Percentiles rank a stretch among this genome's conserved stretches.
Evolutionary conservation across 2,888 invertebrate species (phyloP).

Genomic region (Synanthedon myopaeformis): DNA sequence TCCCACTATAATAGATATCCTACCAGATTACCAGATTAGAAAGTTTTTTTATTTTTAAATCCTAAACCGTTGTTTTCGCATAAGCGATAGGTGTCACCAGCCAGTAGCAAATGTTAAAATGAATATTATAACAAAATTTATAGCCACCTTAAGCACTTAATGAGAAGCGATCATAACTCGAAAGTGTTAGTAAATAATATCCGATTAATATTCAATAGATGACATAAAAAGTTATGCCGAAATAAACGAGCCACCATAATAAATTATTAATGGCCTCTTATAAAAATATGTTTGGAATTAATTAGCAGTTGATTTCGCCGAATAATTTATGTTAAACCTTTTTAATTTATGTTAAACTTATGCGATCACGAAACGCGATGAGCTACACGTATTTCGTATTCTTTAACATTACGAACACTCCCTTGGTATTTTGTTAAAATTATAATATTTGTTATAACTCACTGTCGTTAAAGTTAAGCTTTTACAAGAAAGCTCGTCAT

Average conservation of each 20-base stretch:
- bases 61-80: no score
- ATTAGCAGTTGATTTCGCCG: conserved; percentile 16
- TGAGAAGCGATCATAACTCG: conserved; percentile 4
- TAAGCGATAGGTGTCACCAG: no score
- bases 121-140: no score
- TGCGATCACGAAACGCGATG: conserved; percentile 4
- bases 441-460: no score
- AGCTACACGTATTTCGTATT: neutral
- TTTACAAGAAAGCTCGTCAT: no score
- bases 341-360: conserved; percentile 15
- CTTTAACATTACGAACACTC: no score
- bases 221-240: conserved; percentile 29
- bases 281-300: conserved; percentile 33
- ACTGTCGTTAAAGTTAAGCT: no score
- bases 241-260: conserved; percentile 33
- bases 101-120: no score
- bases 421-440: no score
- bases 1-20: no score
- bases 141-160: neutral
- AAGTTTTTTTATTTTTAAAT: no score
- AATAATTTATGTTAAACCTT: neutral
- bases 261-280: conserved; percentile 31
- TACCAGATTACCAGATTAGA: no score
- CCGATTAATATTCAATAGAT: conserved; percentile 34
- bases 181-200: conserved; percentile 20